A percentile compares a stretch with the other conserved stretches of the same genome.
Conservation (phyloP, 2,113 vertebrate genomes). For the Coracopsis vasa region DNA sequence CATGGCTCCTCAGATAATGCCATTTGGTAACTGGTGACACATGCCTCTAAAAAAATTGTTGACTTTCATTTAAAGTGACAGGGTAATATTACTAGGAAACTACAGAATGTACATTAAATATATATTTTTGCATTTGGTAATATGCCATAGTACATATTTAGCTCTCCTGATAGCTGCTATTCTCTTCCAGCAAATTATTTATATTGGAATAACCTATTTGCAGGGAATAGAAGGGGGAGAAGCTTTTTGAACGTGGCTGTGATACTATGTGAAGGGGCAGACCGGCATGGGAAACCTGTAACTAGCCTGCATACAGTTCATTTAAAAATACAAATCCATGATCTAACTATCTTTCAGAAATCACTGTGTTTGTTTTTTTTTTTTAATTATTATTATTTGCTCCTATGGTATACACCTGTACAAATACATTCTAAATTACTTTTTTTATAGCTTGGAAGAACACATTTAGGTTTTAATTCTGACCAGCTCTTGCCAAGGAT, state of each 20-base stretch:
- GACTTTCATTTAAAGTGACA: conserved; percentile 4
- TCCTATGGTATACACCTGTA: background rate
- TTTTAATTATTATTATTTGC: background rate
- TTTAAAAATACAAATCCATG: background rate
- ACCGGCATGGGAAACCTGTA: background rate
- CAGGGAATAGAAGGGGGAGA: background rate
- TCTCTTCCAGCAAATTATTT: background rate
- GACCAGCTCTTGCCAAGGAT: background rate
- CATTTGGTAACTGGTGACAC: conserved; percentile 13
- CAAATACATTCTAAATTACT: background rate
- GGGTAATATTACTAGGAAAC: background rate
- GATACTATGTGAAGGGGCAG: background rate
- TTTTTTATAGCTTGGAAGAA: background rate
- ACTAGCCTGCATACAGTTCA: background rate
- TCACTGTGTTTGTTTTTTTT: background rate
- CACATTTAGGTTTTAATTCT: background rate
- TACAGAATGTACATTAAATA: background rate
- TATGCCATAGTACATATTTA: background rate
- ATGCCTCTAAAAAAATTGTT: background rate
- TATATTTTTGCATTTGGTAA: background rate
- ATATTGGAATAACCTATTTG: background rate
- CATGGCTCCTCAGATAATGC: conserved; percentile 39
- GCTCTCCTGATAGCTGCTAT: background rate
- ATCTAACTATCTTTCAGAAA: background rate
- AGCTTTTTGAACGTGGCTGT: background rate